These are phyloP conservation scores for Pogoniulus pusillus DNA, from an alignment of 2,797 vertebrate species.

Conservation along the genomic window DNA sequence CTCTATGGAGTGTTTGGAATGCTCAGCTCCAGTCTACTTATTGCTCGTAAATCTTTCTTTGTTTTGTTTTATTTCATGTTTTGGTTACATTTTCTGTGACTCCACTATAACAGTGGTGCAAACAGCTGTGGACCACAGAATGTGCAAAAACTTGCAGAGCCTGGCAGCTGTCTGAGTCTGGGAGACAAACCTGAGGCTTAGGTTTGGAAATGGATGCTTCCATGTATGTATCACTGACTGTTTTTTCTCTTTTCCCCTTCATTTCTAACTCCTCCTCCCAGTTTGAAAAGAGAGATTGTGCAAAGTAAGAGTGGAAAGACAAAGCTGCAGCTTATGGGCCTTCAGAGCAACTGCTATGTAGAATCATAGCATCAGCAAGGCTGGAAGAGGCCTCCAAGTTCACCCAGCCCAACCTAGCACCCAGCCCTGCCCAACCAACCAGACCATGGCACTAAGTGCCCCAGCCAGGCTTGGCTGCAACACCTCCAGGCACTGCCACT, in stretches of 20 bases:
- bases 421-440: too few relatives aligned
- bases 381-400: too few relatives aligned
- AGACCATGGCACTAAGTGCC: too few relatives aligned
- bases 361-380: too few relatives aligned
- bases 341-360: neutral
- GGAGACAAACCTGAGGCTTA: neutral
- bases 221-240: neutral
- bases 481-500: too few relatives aligned
- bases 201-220: neutral
- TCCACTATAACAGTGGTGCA: neutral
- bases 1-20: neutral
- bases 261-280: neutral
- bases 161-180: neutral
- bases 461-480: too few relatives aligned
- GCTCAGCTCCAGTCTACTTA: neutral
- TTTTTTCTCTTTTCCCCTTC: neutral
- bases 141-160: neutral
- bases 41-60: neutral
- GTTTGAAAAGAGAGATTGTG: neutral
- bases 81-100: neutral
- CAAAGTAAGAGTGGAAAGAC: slow-evolving; percentile 51
- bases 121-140: neutral
- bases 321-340: neutral
- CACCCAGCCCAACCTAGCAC: too few relatives aligned
- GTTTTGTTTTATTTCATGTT: too few relatives aligned